phyloP scores from a whole-genome alignment of 53 echinoderm and acorn worm genomes.

The Crossaster papposus region DNA sequence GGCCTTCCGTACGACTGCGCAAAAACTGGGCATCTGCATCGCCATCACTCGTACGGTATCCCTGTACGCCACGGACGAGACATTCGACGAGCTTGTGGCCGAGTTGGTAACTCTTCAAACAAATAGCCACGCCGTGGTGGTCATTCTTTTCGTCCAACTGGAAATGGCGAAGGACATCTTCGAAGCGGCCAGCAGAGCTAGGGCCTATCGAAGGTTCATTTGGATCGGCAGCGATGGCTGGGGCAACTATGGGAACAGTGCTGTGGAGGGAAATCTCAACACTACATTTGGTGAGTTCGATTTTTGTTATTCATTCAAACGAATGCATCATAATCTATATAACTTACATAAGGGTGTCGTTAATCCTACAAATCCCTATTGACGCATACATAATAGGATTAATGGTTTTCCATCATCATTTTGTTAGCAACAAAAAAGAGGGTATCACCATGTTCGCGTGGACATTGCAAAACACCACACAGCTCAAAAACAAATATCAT shows the following conservation, averaged over 20 bases:
- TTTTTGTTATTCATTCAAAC: neutral
- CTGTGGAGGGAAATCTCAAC: conserved; percentile 71
- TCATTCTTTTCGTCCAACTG: conserved; percentile 91
- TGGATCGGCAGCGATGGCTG: conserved; percentile 99
- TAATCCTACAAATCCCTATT: too few relatives aligned
- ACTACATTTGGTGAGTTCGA: conserved; percentile 83
- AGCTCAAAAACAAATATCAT: too few relatives aligned
- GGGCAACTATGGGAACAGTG: conserved; percentile 85
- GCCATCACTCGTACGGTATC: conserved; percentile 75
- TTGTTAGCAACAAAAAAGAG: too few relatives aligned
- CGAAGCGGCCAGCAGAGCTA: conserved; percentile 60
- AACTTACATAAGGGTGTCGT: too few relatives aligned
- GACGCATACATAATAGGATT: too few relatives aligned
- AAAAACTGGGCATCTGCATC: conserved; percentile 70
- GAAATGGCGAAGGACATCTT: conserved; percentile 83
- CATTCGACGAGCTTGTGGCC: conserved; percentile 53
- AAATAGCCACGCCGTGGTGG: conserved; percentile 73
- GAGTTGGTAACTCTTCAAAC: conserved; percentile 68
- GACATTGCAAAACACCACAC: too few relatives aligned
- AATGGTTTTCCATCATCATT: too few relatives aligned
- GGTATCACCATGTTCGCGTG: too few relatives aligned
- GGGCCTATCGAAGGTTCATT: conserved; percentile 72
- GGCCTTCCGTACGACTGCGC: conserved; percentile 65
- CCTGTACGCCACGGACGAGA: conserved; percentile 62
- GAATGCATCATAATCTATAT: too few relatives aligned